A percentile compares a stretch with the other conserved stretches of the same genome.
phyloP scores from a whole-genome alignment of 2,113 vertebrate species.

The Eidolon helvum region DNA sequence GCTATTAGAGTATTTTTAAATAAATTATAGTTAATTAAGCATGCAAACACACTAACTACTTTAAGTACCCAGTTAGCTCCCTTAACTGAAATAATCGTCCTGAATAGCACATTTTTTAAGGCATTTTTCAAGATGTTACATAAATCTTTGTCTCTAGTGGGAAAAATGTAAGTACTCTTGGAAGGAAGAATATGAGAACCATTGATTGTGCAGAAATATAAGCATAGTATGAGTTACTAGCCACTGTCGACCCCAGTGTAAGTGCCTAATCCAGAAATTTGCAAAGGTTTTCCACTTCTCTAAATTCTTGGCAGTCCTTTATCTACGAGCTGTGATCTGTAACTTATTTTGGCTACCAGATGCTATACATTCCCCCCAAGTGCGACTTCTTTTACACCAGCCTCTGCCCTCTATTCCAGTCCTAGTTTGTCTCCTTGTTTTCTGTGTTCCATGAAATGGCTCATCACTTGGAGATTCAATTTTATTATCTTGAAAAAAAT shows the following conservation, averaged over 20 bases:
- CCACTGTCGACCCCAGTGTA: neutral
- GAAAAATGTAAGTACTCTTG: conserved; percentile 66
- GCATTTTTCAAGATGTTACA: conserved; percentile 57
- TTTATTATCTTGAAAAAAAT: neutral
- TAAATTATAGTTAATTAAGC: conserved; percentile 76
- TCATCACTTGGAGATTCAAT: neutral
- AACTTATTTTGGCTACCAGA: neutral
- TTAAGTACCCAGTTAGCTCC: conserved; percentile 70
- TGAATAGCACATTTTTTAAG: conserved; percentile 60
- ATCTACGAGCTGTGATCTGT: neutral
- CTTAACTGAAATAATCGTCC: conserved; percentile 69
- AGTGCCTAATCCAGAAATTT: conserved; percentile 13
- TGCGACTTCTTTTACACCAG: neutral
- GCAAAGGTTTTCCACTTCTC: neutral
- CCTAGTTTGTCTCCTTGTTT: neutral
- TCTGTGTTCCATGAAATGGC: neutral
- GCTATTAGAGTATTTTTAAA: conserved; percentile 68
- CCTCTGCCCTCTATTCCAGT: neutral
- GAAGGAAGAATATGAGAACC: conserved; percentile 42
- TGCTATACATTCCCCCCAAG: neutral
- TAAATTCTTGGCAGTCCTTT: neutral
- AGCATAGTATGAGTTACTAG: conserved; percentile 3
- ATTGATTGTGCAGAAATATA: conserved; percentile 41
- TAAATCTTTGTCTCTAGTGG: conserved; percentile 67
- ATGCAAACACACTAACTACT: conserved; percentile 73